phyloP scores from a whole-genome alignment of 2,888 invertebrate genomes.

The Icerya purchasi region DNA sequence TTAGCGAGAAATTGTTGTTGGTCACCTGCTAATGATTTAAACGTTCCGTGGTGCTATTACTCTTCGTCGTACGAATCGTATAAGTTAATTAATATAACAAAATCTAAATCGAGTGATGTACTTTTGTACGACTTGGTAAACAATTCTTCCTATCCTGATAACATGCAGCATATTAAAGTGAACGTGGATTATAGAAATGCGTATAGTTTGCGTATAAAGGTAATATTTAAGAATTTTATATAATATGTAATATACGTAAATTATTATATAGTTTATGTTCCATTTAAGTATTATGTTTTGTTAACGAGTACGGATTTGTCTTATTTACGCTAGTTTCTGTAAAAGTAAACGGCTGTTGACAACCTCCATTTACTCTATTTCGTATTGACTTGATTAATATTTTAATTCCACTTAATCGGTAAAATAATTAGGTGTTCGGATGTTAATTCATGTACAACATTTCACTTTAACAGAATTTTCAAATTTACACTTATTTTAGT shows the following conservation, averaged over 20 bases:
- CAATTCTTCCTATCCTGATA: constrained; percentile 40
- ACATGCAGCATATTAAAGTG: constrained; percentile 36
- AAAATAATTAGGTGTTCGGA: no score
- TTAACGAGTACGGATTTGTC: no score
- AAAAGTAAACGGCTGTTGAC: no score
- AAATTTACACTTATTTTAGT: no score
- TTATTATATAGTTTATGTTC: no score
- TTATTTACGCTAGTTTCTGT: no score
- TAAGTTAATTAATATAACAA: constrained; percentile 36
- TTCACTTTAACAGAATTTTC: no score
- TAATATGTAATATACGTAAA: background rate
- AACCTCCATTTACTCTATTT: no score
- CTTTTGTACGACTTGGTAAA: constrained; percentile 33
- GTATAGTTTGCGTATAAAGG: constrained; percentile 42
- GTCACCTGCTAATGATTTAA: constrained; percentile 8
- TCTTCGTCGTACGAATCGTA: constrained; percentile 44
- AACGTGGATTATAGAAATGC: constrained; percentile 39
- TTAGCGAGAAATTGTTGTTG: constrained; percentile 19
- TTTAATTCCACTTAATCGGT: no score
- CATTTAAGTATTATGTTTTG: no score
- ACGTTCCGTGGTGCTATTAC: constrained; percentile 50
- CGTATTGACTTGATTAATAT: no score
- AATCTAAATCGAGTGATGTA: constrained; percentile 35
- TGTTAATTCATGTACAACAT: no score
- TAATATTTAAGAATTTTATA: constrained; percentile 21